These are phyloP conservation scores for Taphrorychus bicolor DNA, from an alignment of 2,888 invertebrate species.

Conservation along the genomic window DNA sequence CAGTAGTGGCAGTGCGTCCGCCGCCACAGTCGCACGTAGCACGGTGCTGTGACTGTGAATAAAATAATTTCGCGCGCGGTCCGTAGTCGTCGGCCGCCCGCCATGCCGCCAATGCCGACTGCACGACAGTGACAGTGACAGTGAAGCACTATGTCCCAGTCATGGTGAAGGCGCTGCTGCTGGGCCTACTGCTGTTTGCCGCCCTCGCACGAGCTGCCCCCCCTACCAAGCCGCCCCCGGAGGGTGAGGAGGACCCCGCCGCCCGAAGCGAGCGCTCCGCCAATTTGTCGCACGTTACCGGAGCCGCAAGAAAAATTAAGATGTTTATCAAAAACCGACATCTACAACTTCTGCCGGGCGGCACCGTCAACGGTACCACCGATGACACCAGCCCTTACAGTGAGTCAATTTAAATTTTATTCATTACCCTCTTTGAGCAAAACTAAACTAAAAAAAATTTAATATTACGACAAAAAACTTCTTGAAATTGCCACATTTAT, in stretches of 20 bases:
- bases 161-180: conserved; percentile 62
- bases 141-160: conserved; percentile 60
- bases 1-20: conserved; percentile 41
- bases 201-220: conserved; percentile 58
- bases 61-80: conserved; percentile 22
- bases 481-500: no score
- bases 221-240: conserved; percentile 50
- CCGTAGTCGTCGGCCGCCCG: conserved; percentile 30
- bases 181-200: conserved; percentile 60
- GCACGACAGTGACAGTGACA: conserved; percentile 52
- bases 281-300: conserved; percentile 81
- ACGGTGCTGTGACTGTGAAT: conserved; percentile 7
- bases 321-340: conserved; percentile 85
- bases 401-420: conserved; percentile 61
- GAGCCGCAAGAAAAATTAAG: conserved; percentile 80
- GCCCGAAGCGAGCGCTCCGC: conserved; percentile 75
- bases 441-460: not conserved
- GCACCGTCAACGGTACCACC: conserved; percentile 83
- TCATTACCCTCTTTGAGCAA: not conserved
- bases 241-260: conserved; percentile 52
- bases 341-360: conserved; percentile 83
- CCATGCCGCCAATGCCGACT: conserved; percentile 23
- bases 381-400: conserved; percentile 84
- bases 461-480: not conserved
- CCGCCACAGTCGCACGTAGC: conserved; percentile 59